Evolutionary conservation across 1,140 invertebrate species (phyloP).

Genomic region (Drosophila nigrodunni): DNA sequence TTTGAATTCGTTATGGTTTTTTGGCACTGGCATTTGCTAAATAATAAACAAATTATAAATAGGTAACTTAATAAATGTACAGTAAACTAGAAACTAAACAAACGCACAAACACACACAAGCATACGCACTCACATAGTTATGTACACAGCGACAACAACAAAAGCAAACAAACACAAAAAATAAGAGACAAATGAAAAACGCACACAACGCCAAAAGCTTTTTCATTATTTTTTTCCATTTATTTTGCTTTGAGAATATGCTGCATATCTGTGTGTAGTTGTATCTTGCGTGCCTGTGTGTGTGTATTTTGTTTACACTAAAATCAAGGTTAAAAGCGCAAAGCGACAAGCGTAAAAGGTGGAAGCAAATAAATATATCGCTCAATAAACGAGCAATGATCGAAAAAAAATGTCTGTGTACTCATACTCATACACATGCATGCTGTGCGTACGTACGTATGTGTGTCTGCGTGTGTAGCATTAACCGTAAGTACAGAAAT

Average conservation of each 20-base stretch:
- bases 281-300: slow-evolving; percentile 23
- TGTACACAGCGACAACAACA: slow-evolving; percentile 26
- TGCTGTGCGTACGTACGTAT: background rate
- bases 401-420: slow-evolving; percentile 60
- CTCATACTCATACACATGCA: slow-evolving; percentile 3
- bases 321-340: slow-evolving; percentile 81
- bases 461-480: slow-evolving; percentile 15
- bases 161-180: slow-evolving; percentile 34
- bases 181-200: slow-evolving; percentile 65
- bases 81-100: slow-evolving; percentile 49
- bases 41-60: slow-evolving; percentile 83
- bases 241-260: slow-evolving; percentile 48
- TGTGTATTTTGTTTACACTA: slow-evolving; percentile 76
- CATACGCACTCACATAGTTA: slow-evolving; percentile 18
- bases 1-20: slow-evolving; percentile 12
- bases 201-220: slow-evolving; percentile 71
- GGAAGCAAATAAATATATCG: slow-evolving; percentile 73
- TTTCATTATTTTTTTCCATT: slow-evolving; percentile 38
- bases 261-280: slow-evolving; percentile 41
- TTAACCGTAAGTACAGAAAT: slow-evolving; percentile 45
- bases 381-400: slow-evolving; percentile 66
- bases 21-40: slow-evolving; percentile 67
- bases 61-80: slow-evolving; percentile 80
- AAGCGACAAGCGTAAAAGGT: slow-evolving; percentile 73
- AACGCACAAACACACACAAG: slow-evolving; percentile 34